A percentile compares a stretch with the other conserved stretches of the same genome.
Conservation (phyloP, 2,797 vertebrate species). For the Lycodopsis pacificus region DNA sequence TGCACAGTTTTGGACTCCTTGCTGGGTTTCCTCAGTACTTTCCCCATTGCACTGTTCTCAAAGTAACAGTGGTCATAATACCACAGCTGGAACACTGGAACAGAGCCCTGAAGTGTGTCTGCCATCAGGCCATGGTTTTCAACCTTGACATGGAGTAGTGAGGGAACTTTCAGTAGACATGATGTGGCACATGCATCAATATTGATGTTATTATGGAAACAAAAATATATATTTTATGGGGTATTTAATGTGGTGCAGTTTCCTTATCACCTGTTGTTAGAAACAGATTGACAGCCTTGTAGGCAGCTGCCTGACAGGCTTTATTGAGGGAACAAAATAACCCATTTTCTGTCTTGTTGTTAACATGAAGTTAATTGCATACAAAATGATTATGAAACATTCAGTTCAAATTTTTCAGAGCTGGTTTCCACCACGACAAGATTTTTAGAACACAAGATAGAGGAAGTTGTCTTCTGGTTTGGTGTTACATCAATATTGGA, state of each 20-base stretch:
- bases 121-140: background rate
- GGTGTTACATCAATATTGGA: conserved; percentile 30
- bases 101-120: background rate
- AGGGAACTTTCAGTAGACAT: background rate
- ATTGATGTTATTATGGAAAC: background rate
- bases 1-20: background rate
- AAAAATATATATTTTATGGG: too few species aligned
- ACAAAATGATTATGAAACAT: background rate
- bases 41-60: background rate
- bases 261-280: background rate
- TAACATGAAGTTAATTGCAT: conserved; percentile 5
- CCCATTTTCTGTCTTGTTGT: background rate
- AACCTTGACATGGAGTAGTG: background rate
- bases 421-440: background rate
- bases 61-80: background rate
- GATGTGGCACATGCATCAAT: background rate
- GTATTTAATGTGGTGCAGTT: background rate
- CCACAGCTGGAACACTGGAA: background rate
- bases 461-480: conserved; percentile 4
- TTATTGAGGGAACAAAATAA: conserved; percentile 23
- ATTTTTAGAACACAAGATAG: background rate
- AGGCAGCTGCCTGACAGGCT: conserved; percentile 2
- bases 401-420: background rate
- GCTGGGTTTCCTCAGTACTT: background rate
- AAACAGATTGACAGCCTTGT: background rate